Base-by-base conservation (phyloP, 2,797 vertebrate species). In the Enoplosus armatus region DNA sequence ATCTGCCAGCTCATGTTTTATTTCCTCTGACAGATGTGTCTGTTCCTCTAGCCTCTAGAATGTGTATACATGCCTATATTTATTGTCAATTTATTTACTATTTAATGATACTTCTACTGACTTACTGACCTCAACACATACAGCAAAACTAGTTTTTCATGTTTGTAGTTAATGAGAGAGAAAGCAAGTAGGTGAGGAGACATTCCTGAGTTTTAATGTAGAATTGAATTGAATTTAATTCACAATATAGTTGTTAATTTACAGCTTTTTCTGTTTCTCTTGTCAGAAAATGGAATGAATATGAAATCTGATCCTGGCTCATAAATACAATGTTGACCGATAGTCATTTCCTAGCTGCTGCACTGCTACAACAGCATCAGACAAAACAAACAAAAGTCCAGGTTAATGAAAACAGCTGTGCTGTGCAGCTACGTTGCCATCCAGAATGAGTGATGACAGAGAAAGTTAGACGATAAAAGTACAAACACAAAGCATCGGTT, bases 331-430 rank as follows among this genome's bases (percentile, higher is more conserved):
- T 29, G 45, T 2, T 39, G 69, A 31, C 26, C 48, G 16, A 53
- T 62, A 20, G 51, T 14, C 60, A 45, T 41, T 29, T 55, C 56
- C 56, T 29, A 76, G 51, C 33, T 31, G 45, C 56, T 62, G 27
- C 27, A 11, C 55, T 66, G 48, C 61, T 35, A 26, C n/a, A 7
- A 75, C 20, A 20, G 20, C 39, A 6, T 31, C 35, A 26, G 9
- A 26, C 10, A 18, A 35, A 51, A 35, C 18, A 37, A 67, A 72
- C 47, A n/a, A 51, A 20, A 47, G 41, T 48, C 12, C 62, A 22
- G 53, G 59, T 67, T 78, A 60, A 65, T 48, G 26, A 74, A 64
- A 60, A 70, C 75, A 65, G 54, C 45, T 69, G 75, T 51, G 69
- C 71, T 3, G 15, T 58, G 35, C 26, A 37, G 51, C 20, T 53